Evolutionary conservation across 1,140 invertebrate species (phyloP), one percentile per base, ranked within the genome.

Genomic region (Sycobia sp.): DNA sequence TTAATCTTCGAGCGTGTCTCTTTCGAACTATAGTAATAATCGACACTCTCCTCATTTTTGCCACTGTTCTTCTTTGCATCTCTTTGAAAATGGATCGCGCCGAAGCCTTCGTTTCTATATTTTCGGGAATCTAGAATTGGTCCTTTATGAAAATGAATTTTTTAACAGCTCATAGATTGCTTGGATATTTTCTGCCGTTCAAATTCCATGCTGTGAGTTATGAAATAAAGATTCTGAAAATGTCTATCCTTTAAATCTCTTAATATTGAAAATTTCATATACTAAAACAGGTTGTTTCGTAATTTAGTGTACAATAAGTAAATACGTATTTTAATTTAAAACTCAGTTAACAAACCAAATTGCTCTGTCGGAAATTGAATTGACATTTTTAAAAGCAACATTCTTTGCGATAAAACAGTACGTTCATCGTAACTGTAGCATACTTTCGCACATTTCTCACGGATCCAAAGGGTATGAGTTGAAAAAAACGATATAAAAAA

Each of bases 1-100:
- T 60, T 60, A 60, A 60, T 60, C 58, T 60, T 53, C 49, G 13
- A 20, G 43, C 25, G 23, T n/a, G n/a, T n/a, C n/a, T n/a, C n/a
- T n/a, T n/a, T 32, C 18, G 20, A 60, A 43, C 16, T 29, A 23
- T 14, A 23, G 18, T 43, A 18, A 29, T 8, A 9, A 34, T 22
- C 32, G 18, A 4, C 23, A 18, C 27, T 32, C 20, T 44, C n/a
- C 22, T 32, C n/a, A 36, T 29, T 18, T 41, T 51, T 38, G 4
- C 16, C 1, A 7, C 16, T 13, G 13, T 25, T 18, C n/a, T 41
- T 29, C 14, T 38, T 25, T 36, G n/a, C n/a, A n/a, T n/a, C n/a
- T n/a, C n/a, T n/a, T n/a, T n/a, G n/a, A n/a, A n/a, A n/a, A n/a
- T n/a, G n/a, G n/a, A n/a, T n/a, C n/a, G n/a, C n/a, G n/a, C n/a